Percentiles rank a stretch among this genome's conserved stretches.
Conservation (phyloP, 2,797 vertebrate genomes). For the Diceros bicornis region DNA sequence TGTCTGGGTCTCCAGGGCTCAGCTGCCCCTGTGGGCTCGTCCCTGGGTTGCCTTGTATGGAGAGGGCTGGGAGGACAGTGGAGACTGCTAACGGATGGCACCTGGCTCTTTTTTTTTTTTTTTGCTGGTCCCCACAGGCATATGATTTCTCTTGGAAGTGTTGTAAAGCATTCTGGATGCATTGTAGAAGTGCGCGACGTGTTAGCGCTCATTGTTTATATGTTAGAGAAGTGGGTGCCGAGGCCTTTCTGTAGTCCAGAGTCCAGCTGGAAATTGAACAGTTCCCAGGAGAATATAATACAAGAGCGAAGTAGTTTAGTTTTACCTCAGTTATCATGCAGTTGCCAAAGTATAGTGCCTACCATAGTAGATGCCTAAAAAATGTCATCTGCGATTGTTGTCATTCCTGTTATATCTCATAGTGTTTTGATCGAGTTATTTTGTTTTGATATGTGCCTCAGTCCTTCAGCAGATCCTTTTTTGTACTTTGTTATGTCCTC, state of each 20-base stretch:
- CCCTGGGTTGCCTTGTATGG: background rate
- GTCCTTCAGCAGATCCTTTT: background rate
- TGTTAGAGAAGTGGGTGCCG: slow-evolving; percentile 4
- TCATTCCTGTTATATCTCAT: background rate
- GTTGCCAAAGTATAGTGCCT: background rate
- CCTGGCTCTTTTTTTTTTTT: background rate
- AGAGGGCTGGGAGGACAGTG: background rate
- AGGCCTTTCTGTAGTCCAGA: background rate
- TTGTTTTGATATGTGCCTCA: background rate
- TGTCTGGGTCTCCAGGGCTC: background rate
- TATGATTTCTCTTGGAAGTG: background rate
- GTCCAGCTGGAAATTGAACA: background rate
- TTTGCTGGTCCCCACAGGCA: no score
- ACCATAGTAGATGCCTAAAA: background rate
- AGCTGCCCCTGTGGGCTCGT: background rate
- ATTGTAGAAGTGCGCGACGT: background rate
- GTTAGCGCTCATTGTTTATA: background rate
- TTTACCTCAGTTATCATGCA: background rate
- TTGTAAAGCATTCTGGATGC: background rate
- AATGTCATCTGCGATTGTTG: background rate
- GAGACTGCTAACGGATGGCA: background rate
- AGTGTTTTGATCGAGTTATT: background rate
- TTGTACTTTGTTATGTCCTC: background rate
- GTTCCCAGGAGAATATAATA: background rate
- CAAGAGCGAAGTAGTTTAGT: background rate